phyloP scores from a whole-genome alignment of 2,113 vertebrate species.

The Gracilinanus agilis region DNA sequence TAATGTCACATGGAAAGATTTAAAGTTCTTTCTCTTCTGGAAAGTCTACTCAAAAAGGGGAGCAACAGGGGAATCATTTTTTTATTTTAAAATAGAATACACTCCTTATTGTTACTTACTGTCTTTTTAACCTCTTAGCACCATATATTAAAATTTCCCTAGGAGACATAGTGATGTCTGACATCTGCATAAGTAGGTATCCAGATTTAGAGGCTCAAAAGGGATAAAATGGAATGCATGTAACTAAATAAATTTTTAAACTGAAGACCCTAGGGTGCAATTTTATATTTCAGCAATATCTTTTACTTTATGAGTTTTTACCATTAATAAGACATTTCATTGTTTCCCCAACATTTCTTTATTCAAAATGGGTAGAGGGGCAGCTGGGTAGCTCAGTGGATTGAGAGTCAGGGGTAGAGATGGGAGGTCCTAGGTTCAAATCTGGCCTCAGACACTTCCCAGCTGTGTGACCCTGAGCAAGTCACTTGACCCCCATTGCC shows the following conservation, averaged over 20 bases:
- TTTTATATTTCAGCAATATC: slow-evolving; percentile 2
- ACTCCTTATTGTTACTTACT: slow-evolving; percentile 19
- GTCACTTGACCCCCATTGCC: no score
- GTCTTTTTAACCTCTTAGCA: neutral
- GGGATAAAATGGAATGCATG: slow-evolving; percentile 11
- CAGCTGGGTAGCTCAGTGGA: no score
- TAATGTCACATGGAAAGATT: slow-evolving; percentile 12
- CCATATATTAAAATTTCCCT: slow-evolving; percentile 36
- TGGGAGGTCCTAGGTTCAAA: no score
- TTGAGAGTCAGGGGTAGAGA: no score
- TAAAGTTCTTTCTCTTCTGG: neutral
- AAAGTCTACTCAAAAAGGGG: slow-evolving; percentile 13
- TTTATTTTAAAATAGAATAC: slow-evolving; percentile 9
- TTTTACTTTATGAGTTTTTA: slow-evolving; percentile 10
- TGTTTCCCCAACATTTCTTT: neutral
- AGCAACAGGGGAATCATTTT: neutral
- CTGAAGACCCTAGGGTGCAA: neutral
- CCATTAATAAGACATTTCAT: slow-evolving; percentile 5
- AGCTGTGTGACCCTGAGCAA: no score
- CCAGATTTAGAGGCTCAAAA: neutral
- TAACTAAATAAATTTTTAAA: slow-evolving; percentile 45
- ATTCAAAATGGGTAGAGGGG: neutral
- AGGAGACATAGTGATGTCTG: neutral
- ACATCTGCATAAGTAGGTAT: neutral
- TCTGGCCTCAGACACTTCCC: no score